Base-by-base conservation (phyloP, 2,113 vertebrate species). In the Callipepla squamata region DNA sequence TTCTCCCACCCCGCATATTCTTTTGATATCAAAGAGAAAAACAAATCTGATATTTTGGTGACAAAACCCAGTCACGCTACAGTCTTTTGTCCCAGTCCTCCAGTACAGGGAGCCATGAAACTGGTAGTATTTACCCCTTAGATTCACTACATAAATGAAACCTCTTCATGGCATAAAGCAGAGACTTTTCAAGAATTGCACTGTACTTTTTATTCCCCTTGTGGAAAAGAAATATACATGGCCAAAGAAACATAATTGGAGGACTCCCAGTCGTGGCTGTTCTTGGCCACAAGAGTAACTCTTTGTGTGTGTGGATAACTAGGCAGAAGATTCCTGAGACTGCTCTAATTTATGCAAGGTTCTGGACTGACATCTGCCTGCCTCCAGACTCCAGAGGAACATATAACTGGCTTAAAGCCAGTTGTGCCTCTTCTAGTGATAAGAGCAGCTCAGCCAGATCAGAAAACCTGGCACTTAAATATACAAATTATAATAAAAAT, bases 361-460 rank as follows among this genome's bases (percentile, higher is more conserved):
- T 59, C 44, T 67, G 67, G 75, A 82, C 89, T 80, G 81, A 85
- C 79, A 96, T 94, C 85, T 96, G 95, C 55, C 91, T 92, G 47
- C 40, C 72, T 96, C 36, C n/a, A 74, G 47, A 89, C 81, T 92
- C 70, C 65, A 74, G 72, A 44, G 85, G 15, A 92, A 89, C 18
- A 80, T 87, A 34, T 13, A 57, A 80, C 45, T 91, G 92, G 61
- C 79, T 86, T 80, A 79, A 90, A 81, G 88, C 72, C 96, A 92
- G 45, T 79, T 88, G 77, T 69, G 72, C 40, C 85, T 87, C 28
- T 90, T 95, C 62, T 47, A 87, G 45, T 82, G 87, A 87, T 83
- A 47, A 87, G 17, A 89, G 32, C 32, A 94, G 68, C 68, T 94
- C 92, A 92, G 89, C 72, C 77, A 96, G 91, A 94, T 82, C 59